A percentile compares a stretch with the other conserved stretches of the same genome.
phyloP scores from a whole-genome alignment of 1,140 invertebrate genomes.

The Nasonia longicornis region DNA sequence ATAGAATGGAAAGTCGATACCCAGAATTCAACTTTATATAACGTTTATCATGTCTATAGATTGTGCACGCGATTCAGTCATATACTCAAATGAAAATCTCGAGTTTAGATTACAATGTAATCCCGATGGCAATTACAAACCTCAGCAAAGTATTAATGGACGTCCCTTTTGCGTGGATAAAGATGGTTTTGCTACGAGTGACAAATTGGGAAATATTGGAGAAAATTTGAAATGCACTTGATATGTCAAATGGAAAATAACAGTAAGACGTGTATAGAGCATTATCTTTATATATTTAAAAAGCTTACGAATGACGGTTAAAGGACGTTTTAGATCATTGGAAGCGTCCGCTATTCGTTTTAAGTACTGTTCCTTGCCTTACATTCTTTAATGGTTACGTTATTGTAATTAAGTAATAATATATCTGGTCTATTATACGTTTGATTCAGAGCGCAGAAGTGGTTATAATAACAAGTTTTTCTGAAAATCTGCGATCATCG shows the following conservation, averaged over 20 bases:
- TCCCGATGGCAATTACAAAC: conserved; percentile 53
- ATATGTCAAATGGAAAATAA: background rate
- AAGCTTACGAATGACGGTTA: conserved; percentile 41
- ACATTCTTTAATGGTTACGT: conserved; percentile 2
- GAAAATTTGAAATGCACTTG: conserved; percentile 42
- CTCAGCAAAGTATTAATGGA: conserved; percentile 49
- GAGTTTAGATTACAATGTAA: conserved; percentile 48
- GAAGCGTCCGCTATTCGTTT: conserved; percentile 21
- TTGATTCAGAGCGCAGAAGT: conserved; percentile 13
- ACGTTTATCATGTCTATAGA: conserved; percentile 48
- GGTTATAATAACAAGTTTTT: conserved; percentile 3
- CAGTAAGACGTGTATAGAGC: conserved; percentile 12
- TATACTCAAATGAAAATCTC: conserved; percentile 42
- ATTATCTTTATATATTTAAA: conserved; percentile 43
- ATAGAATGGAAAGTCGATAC: background rate
- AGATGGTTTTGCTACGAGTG: conserved; percentile 54
- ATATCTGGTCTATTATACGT: conserved; percentile 14
- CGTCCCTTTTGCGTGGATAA: conserved; percentile 53
- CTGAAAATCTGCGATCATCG: conserved; percentile 17
- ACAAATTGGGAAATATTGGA: conserved; percentile 44
- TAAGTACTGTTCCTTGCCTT: conserved; percentile 34
- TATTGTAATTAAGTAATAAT: conserved; percentile 19
- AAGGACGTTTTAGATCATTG: conserved; percentile 26
- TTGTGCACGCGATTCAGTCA: conserved; percentile 55
- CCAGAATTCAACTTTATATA: conserved; percentile 6